These are phyloP conservation scores for Dendrolimus houi DNA, from an alignment of 2,888 invertebrate genomes.

Conservation along the genomic window DNA sequence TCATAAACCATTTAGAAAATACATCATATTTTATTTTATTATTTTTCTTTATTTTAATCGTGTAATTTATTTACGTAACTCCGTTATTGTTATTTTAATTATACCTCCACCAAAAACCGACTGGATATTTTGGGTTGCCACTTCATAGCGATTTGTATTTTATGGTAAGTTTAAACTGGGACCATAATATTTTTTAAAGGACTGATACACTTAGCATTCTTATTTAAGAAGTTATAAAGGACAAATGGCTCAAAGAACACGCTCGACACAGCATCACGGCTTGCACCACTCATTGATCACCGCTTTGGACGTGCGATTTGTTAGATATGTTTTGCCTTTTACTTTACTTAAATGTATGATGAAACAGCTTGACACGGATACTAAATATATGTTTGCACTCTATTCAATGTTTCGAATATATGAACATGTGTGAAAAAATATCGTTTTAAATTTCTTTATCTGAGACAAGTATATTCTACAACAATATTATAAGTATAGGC, in stretches of 20 bases:
- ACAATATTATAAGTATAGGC: too few relatives aligned
- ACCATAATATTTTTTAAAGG: not conserved
- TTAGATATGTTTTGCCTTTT: conserved; percentile 12
- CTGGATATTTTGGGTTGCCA: too few relatives aligned
- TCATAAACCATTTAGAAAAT: conserved; percentile 1
- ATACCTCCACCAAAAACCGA: too few relatives aligned
- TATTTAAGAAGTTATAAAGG: not conserved
- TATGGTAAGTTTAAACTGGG: not conserved
- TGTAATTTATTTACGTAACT: not conserved
- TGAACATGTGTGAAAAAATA: too few relatives aligned
- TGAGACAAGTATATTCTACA: not conserved
- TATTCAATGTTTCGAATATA: not conserved
- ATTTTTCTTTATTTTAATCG: not conserved
- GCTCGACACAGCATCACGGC: conserved; percentile 39
- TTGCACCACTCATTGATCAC: conserved; percentile 43
- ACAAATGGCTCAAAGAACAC: conserved; percentile 6
- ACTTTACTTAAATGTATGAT: not conserved
- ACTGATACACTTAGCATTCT: too few relatives aligned
- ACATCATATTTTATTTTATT: not conserved
- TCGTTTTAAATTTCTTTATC: not conserved
- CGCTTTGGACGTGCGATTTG: conserved; percentile 39
- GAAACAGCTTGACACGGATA: not conserved
- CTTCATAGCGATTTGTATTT: too few relatives aligned
- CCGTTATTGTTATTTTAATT: too few relatives aligned
- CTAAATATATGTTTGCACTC: not conserved